Evolutionary conservation across 2,797 vertebrate species (phyloP).

Genomic region (Miichthys miiuy): DNA sequence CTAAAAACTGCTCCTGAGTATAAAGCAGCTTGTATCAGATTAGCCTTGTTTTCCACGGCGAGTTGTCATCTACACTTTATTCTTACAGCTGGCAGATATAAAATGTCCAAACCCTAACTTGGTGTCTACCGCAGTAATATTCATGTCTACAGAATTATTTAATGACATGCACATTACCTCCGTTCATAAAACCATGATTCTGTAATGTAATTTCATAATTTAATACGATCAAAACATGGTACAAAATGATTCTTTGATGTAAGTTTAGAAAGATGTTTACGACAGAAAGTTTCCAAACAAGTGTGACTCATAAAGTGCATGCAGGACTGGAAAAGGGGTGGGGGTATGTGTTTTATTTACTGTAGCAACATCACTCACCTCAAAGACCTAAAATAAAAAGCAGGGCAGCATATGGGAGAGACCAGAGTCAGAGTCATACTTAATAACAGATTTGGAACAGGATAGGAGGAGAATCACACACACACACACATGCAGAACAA

Average conservation of each 20-base stretch:
- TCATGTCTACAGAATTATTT: neutral
- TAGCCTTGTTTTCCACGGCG: neutral
- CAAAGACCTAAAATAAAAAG: slow-evolving; percentile 94
- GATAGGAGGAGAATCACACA: slow-evolving; percentile 30
- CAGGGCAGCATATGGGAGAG: slow-evolving; percentile 90
- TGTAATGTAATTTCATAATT: neutral
- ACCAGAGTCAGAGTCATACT: slow-evolving; percentile 84
- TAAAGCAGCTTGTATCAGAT: slow-evolving; percentile 10
- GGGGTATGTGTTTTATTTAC: slow-evolving; percentile 37
- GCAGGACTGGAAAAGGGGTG: slow-evolving; percentile 26
- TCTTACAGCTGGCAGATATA: neutral
- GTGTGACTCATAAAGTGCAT: slow-evolving; percentile 63
- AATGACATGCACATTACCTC: neutral
- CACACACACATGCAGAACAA: slow-evolving; percentile 54
- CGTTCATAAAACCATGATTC: neutral
- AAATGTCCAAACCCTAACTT: neutral
- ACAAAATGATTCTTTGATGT: neutral
- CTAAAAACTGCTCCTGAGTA: neutral
- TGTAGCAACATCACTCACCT: slow-evolving; percentile 88
- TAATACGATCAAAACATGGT: neutral
- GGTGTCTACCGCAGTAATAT: neutral
- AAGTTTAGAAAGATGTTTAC: slow-evolving; percentile 14
- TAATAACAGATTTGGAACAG: slow-evolving; percentile 67
- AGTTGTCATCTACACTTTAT: neutral
- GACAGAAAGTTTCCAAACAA: slow-evolving; percentile 41